Evolutionary conservation across 1,140 invertebrate species (phyloP).

Genomic region (Drosophila repleta): DNA sequence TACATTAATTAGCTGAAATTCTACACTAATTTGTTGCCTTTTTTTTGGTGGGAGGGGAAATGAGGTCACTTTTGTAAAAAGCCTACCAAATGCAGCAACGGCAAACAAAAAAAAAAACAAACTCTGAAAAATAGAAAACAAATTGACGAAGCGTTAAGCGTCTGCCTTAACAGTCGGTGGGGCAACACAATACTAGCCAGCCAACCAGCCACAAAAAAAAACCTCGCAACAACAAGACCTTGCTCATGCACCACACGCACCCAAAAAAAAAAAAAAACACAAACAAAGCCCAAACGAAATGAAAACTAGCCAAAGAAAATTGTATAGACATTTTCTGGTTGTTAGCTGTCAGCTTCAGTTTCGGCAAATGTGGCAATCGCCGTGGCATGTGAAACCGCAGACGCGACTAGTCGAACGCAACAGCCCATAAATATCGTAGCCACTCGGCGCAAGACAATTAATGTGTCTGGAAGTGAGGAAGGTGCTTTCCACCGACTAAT

Average conservation of each 20-base stretch:
- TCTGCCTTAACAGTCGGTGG: slow-evolving; percentile 38
- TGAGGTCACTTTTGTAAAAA: slow-evolving; percentile 65
- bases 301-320: slow-evolving; percentile 50
- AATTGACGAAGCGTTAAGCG: slow-evolving; percentile 77
- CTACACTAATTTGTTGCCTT: slow-evolving; percentile 54
- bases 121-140: slow-evolving; percentile 40
- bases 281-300: slow-evolving; percentile 41
- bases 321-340: slow-evolving; percentile 57
- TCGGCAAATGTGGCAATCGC: slow-evolving; percentile 24
- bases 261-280: slow-evolving; percentile 30
- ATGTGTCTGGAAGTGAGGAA: background rate
- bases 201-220: slow-evolving; percentile 55
- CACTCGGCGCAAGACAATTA: background rate
- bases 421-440: background rate
- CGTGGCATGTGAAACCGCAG: slow-evolving; percentile 7
- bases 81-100: slow-evolving; percentile 39
- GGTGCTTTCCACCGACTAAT: background rate
- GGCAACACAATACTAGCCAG: slow-evolving; percentile 46
- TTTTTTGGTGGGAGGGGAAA: slow-evolving; percentile 27
- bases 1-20: slow-evolving; percentile 65
- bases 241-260: slow-evolving; percentile 74
- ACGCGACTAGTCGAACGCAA: background rate
- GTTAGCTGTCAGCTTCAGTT: slow-evolving; percentile 55
- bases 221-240: slow-evolving; percentile 30
- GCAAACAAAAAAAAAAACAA: slow-evolving; percentile 9